A percentile compares a stretch with the other conserved stretches of the same genome.
These are phyloP conservation scores for Phainopepla nitens DNA, from an alignment of 2,113 vertebrate genomes.

Conservation along the genomic window DNA sequence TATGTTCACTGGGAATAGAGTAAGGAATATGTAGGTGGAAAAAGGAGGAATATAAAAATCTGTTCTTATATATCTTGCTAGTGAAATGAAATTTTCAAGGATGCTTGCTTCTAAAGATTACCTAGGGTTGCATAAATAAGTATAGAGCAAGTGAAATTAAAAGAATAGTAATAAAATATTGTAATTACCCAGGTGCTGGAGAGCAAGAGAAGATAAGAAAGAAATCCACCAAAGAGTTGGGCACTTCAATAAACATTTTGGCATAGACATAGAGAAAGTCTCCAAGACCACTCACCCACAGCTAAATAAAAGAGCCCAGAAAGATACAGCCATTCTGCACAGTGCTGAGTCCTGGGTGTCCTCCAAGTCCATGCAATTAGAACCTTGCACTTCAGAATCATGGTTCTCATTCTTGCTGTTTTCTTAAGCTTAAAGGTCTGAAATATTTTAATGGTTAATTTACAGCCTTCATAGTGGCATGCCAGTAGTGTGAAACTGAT, in stretches of 20 bases:
- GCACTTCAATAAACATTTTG: neutral
- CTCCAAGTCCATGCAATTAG: neutral
- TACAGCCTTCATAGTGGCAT: neutral
- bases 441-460: neutral
- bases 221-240: neutral
- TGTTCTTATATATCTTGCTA: neutral
- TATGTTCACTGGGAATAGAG: neutral
- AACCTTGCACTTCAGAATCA: neutral
- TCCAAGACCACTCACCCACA: neutral
- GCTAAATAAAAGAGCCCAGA: neutral
- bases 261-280: neutral
- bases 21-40: neutral
- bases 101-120: neutral
- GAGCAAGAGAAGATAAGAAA: neutral
- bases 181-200: neutral
- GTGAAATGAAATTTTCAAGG: neutral
- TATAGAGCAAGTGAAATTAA: neutral
- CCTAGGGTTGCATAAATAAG: neutral
- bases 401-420: neutral
- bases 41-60: neutral
- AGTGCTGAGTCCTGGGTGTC: neutral
- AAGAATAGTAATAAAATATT: neutral
- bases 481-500: neutral
- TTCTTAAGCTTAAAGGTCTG: neutral
- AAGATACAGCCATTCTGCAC: neutral